Evolutionary conservation across 2,888 invertebrate genomes (phyloP), one percentile per base, ranked within the genome.

Genomic region (Lithophane ornitopus): DNA sequence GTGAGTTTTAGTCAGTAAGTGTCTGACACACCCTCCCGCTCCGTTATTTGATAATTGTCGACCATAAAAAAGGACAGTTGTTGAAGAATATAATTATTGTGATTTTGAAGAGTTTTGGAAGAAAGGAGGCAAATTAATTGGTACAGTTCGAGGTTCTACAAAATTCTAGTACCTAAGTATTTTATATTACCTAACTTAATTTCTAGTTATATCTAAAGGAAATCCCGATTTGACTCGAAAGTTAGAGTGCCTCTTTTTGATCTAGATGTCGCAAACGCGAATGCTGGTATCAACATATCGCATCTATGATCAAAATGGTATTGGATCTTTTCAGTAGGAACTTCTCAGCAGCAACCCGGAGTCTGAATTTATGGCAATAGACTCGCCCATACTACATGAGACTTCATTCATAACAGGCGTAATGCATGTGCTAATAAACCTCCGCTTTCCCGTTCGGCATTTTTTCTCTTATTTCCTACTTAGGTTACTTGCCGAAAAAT

Each of bases 41-140:
- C 34, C 34, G 34, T 34, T 34, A 34, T 34, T 34, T 34, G 34
- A 34, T 34, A 34, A 34, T 34, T 34, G 1, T 3, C 34, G 2
- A 34, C 34, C 34, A 34, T 2, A 34, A 34, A 34, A 34, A 34
- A 3, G 34, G 34, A 61, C 28, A 6, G 62, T 26, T 65, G 49
- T 67, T 76, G 11, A 34, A 61, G 14, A 61, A 58, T 74, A 56
- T 79, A 63, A 69, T 65, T 66, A 72, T 61, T 14, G 26, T 3
- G 12, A 26, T 59, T 63, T 26, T 62, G 1, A 62, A 9, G 14
- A n/a, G 0, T n/a, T 49, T 0, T 12, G 12, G 19, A 44, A 26
- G 26, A 16, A 39, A 58, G 22, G 16, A 4, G 22, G 34, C 34
- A 34, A 34, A 34, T 34, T 34, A 34, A 34, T 34, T 34, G 34